A percentile compares a stretch with the other conserved stretches of the same genome.
Evolutionary conservation across 2,113 vertebrate genomes (phyloP).

Genomic region (Macheiramphus alcinus): DNA sequence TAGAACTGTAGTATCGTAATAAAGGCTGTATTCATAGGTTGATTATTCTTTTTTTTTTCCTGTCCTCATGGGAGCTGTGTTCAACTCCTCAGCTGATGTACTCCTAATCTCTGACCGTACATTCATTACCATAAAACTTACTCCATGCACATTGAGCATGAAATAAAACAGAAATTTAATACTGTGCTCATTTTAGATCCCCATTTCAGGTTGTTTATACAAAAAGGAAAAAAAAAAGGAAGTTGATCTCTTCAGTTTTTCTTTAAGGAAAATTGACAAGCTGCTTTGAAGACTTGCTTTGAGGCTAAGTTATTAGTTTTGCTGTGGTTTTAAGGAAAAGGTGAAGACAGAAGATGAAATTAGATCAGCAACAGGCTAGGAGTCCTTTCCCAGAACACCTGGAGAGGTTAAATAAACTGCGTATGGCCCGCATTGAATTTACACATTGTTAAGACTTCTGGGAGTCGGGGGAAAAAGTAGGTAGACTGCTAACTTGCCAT

Average conservation of each 20-base stretch:
- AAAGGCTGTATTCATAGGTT: slow-evolving; percentile 29
- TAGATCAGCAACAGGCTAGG: slow-evolving; percentile 45
- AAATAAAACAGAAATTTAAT: slow-evolving; percentile 52
- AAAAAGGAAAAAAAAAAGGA: neutral
- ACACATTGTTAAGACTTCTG: slow-evolving; percentile 54
- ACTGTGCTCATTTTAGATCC: slow-evolving; percentile 30
- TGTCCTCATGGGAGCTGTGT: neutral
- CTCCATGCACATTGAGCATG: slow-evolving; percentile 14
- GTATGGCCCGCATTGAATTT: slow-evolving; percentile 44
- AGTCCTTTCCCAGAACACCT: slow-evolving; percentile 62
- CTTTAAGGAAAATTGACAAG: slow-evolving; percentile 54
- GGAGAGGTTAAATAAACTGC: slow-evolving; percentile 59
- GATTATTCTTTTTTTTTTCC: neutral
- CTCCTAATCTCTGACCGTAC: neutral
- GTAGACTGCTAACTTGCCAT: slow-evolving; percentile 52
- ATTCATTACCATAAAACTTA: slow-evolving; percentile 41
- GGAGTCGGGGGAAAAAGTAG: neutral
- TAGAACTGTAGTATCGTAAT: slow-evolving; percentile 9
- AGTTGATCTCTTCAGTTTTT: slow-evolving; percentile 27
- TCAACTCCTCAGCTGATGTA: slow-evolving; percentile 6
- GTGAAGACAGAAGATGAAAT: slow-evolving; percentile 65
- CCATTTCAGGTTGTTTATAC: slow-evolving; percentile 28
- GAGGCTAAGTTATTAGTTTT: slow-evolving; percentile 54
- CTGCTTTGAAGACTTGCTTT: slow-evolving; percentile 52
- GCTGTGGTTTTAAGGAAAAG: slow-evolving; percentile 59